Base-by-base conservation (phyloP, 2,888 invertebrate species). In the Dorcus parallelipipedus region DNA sequence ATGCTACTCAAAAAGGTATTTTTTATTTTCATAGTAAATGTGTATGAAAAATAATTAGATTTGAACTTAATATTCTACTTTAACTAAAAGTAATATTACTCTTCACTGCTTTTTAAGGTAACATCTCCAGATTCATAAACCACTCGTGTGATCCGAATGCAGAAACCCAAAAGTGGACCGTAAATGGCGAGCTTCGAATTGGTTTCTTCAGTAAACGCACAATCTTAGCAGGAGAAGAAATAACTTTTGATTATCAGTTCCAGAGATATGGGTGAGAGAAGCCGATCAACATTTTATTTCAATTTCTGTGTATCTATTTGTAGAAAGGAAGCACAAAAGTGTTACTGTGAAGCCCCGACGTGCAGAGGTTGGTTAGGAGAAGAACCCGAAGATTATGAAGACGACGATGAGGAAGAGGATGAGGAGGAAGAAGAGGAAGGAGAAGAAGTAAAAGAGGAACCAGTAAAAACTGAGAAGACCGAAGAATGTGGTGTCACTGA, bases 91-190 rank as follows among this genome's bases (percentile, higher is more conserved):
- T 3, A 5, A 33, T 33, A 7, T 33, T 33, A 4, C 1, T 33
- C 7, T 33, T 33, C 26, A 3, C 3, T 33, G 26, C 7, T 33
- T 33, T 63, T 69, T 50, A 54, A 77, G 76, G 99, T 38, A 99
- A 97, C 76, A 88, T 94, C 59, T 97, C 98, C 0, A 83, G 99
- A 42, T 99, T 98, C 74, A 97, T 99, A 68, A 99, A 99, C 79
- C 99, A 99, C 76, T 97, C 97, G 48, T 99, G 99, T 76, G 96
- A 97, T 69, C 99, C 99, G 0, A 99, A 99, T 77, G 93, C 97
- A 3, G 96, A 96, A 80, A 98, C 98, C 0, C 97, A 99, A 79
- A 99, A 99, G 80, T 95, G 94, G 94, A 94, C 93, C 0, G 94
- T 94, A 0, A 93, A 93, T 71, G 94, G 94, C 0, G 94, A 95